Evolutionary conservation across 1,140 invertebrate genomes (phyloP).

Genomic region (Lasioglossum baleicum): DNA sequence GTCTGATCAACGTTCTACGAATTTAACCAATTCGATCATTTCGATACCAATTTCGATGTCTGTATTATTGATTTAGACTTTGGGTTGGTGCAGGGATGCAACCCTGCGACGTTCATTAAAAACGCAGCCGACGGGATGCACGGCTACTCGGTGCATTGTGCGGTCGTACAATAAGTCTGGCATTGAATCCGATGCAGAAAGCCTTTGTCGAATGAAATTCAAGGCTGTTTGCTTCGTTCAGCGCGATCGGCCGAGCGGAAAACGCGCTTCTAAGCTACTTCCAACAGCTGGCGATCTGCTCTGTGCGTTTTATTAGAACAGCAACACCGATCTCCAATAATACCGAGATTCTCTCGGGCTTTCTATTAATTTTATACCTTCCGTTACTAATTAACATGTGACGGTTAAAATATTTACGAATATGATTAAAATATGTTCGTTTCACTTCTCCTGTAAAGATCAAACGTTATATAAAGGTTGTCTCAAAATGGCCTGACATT

Average conservation of each 20-base stretch:
- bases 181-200: conserved; percentile 43
- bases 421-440: no score
- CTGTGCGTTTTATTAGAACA: not conserved
- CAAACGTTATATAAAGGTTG: no score
- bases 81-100: no score
- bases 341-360: no score
- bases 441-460: no score
- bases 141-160: conserved; percentile 29
- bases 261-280: conserved; percentile 7
- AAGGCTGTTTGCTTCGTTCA: conserved; percentile 31
- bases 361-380: no score
- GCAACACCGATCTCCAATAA: no score
- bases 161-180: conserved; percentile 36
- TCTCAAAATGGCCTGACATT: no score
- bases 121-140: conserved; percentile 15
- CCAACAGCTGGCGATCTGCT: not conserved
- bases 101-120: conserved; percentile 19
- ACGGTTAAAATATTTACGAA: no score
- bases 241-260: conserved; percentile 14
- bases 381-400: no score
- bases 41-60: not conserved
- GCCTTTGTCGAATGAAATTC: conserved; percentile 32
- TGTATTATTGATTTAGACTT: not conserved
- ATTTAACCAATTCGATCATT: not conserved
- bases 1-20: no score